A percentile compares a stretch with the other conserved stretches of the same genome.
These are phyloP conservation scores for Strigops habroptila DNA, from an alignment of 2,113 vertebrate species.

Conservation along the genomic window DNA sequence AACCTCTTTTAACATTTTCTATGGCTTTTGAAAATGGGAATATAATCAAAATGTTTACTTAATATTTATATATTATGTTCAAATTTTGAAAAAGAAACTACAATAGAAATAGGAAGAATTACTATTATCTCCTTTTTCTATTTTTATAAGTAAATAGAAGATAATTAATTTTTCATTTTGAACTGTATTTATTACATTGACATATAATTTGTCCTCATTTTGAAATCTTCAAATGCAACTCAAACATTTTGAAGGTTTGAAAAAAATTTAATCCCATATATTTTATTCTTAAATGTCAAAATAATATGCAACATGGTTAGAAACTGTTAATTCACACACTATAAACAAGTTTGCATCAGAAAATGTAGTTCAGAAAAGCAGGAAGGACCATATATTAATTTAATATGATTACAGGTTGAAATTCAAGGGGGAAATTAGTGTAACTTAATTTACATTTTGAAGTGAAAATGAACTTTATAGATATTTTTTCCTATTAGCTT, in stretches of 20 bases:
- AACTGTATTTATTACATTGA: neutral
- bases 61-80: neutral
- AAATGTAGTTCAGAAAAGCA: slow-evolving; percentile 33
- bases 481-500: slow-evolving; percentile 56
- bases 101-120: neutral
- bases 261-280: neutral
- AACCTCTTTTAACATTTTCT: neutral
- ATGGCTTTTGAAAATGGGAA: neutral
- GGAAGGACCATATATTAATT: slow-evolving; percentile 35
- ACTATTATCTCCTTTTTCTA: neutral
- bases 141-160: neutral
- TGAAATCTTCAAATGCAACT: slow-evolving; percentile 2
- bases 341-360: slow-evolving; percentile 42
- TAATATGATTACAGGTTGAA: slow-evolving; percentile 57
- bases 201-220: neutral
- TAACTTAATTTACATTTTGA: slow-evolving; percentile 62
- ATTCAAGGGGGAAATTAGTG: slow-evolving; percentile 23
- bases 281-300: slow-evolving; percentile 37
- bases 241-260: neutral
- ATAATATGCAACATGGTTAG: slow-evolving; percentile 13
- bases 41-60: neutral
- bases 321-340: slow-evolving; percentile 23
- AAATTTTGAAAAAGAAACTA: neutral
- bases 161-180: neutral
- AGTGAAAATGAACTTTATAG: slow-evolving; percentile 59